Percentiles rank a stretch among this genome's conserved stretches.
phyloP scores from a whole-genome alignment of 2,113 vertebrate species.

The Oryctolagus cuniculus region mOryCun1.1 NC_091439.1:51518001-51518500 shows the following conservation, averaged over 20 bases:
- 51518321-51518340: background rate
- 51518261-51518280: background rate
- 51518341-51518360: background rate
- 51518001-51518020: background rate
- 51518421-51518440: background rate
- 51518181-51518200: background rate
- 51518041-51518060: background rate
- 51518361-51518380: conserved; percentile 37
- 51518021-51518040: background rate
- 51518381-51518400: conserved; percentile 15
- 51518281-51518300: background rate
- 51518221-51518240: background rate
- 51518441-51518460: background rate
- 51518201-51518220: background rate
- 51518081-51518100: background rate
- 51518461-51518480: background rate
- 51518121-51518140: background rate
- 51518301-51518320: background rate
- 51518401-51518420: background rate
- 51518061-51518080: background rate
- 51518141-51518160: background rate
- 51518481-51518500: background rate
- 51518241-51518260: background rate
- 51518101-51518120: background rate
- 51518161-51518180: background rate